Evolutionary conservation across 2,888 invertebrate genomes (phyloP), one percentile per base, ranked within the genome.

Genomic region (Zelleria hepariella): DNA sequence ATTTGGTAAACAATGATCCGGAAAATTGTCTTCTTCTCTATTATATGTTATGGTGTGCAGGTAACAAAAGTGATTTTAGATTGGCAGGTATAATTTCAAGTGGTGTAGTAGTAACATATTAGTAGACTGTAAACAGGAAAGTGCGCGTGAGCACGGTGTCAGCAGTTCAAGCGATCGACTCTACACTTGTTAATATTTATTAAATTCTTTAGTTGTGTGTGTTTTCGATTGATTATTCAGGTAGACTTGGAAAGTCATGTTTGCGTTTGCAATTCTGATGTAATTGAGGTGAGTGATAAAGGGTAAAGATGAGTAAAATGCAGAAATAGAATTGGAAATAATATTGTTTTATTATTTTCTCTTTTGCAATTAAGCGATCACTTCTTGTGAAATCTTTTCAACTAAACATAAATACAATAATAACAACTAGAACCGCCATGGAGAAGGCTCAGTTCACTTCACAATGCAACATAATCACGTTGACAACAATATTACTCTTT

Each of bases 401-500:
- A 15, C 32, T 15, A 42, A 87, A 86, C 85, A 87, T 80, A 85
- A 83, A 10, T 32, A 32, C 10, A 42, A 74, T 84, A 80, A 86
- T 86, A 87, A 86, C 86, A 88, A 87, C 74, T 66, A 77, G 83
- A 85, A 82, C 83, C 10, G 10, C 7, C 4, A 10, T 42, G 32
- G 32, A 42, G 15, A 15, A 42, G 32, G 32, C 32, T 42, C 32
- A 10, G 32, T 42, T 42, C 10, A 15, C 32, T 3, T 42, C 15
- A 42, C 85, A 78, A 80, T 85, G 86, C 81, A 82, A 80, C 86
- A 86, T 86, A 67, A n/a, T 85, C 80, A 24, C 15, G 10, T 58
- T 67, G 77, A 86, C 85, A 86, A 81, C 83, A 86, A 85, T 80
- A 82, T 80, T 86, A 85, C 74, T 84, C 80, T 82, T 82, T 87